phyloP scores from a whole-genome alignment of 2,888 invertebrate species.

The Onchidella celtica region DNA sequence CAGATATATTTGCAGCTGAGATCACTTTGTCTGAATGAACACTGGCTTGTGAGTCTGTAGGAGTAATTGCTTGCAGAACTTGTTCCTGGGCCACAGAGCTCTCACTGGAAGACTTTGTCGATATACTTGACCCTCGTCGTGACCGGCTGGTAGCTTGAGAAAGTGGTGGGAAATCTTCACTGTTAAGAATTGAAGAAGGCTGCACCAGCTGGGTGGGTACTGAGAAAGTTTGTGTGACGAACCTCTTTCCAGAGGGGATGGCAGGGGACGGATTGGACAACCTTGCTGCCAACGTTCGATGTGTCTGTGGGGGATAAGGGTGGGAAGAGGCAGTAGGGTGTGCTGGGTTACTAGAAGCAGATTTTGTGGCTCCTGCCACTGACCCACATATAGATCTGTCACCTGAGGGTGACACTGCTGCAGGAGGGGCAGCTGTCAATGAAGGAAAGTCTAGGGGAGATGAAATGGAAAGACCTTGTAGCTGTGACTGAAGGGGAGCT shows the following conservation, averaged over 20 bases:
- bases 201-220: background rate
- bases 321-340: background rate
- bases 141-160: background rate
- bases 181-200: background rate
- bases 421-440: background rate
- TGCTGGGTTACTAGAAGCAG: background rate
- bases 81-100: constrained; percentile 15
- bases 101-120: constrained; percentile 31
- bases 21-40: background rate
- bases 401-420: background rate
- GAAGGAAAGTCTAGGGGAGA: constrained; percentile 3
- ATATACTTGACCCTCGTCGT: constrained; percentile 22
- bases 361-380: background rate
- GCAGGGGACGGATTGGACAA: background rate
- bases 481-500: background rate
- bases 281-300: background rate
- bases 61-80: background rate
- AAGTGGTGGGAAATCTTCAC: constrained; percentile 39
- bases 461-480: background rate
- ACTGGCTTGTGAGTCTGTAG: background rate
- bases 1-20: background rate
- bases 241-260: background rate
- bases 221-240: background rate
- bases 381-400: constrained; percentile 1
- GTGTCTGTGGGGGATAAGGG: background rate